Conservation (phyloP, 1,140 invertebrate species). For the Akabosia matsudoensis region DNA sequence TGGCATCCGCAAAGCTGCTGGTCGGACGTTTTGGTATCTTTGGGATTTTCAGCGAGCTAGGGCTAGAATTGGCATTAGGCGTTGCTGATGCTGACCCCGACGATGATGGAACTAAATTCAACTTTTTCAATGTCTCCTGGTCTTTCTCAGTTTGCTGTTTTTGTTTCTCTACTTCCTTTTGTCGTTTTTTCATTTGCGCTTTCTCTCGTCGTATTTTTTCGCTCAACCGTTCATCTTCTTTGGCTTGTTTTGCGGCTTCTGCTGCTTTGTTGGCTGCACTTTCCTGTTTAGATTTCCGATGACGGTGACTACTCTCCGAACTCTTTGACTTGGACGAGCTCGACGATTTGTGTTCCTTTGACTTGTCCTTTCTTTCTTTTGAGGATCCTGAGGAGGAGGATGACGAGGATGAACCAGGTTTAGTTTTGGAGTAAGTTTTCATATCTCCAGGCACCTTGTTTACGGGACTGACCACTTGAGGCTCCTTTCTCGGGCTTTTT, state of each 20-base stretch:
- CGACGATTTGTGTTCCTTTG: background rate
- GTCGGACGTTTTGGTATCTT: conserved; percentile 31
- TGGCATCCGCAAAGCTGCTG: conserved; percentile 36
- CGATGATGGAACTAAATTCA: conserved; percentile 30
- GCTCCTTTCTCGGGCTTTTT: background rate
- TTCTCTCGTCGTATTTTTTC: conserved; percentile 21
- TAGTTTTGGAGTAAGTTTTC: conserved; percentile 17
- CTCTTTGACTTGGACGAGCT: conserved; percentile 23
- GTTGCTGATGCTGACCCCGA: background rate
- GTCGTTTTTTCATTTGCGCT: background rate
- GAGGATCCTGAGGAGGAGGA: background rate
- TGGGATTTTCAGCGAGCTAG: conserved; percentile 20
- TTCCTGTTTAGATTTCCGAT: conserved; percentile 52
- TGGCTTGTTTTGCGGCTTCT: conserved; percentile 47
- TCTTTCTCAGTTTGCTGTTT: conserved; percentile 37
- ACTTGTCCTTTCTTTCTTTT: conserved; percentile 25
- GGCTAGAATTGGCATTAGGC: background rate
- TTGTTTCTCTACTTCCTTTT: conserved; percentile 31
- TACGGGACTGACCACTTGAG: background rate
- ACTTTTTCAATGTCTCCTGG: conserved; percentile 36
- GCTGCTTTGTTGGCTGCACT: conserved; percentile 20
- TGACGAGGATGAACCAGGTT: background rate
- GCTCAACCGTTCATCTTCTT: conserved; percentile 43
- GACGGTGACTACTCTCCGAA: conserved; percentile 50
- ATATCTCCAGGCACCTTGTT: background rate